These are phyloP conservation scores for Drosophila ogumai DNA, from an alignment of 1,140 invertebrate species.

Conservation along the genomic window DNA sequence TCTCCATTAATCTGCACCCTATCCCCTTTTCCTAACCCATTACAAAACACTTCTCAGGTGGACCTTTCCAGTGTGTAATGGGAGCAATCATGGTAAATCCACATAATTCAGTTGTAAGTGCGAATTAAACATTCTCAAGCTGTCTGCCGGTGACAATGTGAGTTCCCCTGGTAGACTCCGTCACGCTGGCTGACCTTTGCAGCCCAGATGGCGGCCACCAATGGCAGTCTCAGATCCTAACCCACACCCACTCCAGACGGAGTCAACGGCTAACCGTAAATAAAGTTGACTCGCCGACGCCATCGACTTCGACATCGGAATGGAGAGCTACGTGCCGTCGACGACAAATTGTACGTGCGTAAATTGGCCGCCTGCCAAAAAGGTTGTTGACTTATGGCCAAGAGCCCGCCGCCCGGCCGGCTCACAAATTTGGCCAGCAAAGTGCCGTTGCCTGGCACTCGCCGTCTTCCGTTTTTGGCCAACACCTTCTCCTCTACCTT, in stretches of 20 bases:
- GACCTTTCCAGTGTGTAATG: conserved; percentile 7
- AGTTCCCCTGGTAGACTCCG: conserved; percentile 10
- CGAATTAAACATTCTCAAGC: conserved; percentile 36
- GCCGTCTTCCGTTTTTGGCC: conserved; percentile 44
- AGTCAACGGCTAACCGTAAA: conserved; percentile 56
- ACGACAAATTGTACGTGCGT: conserved; percentile 77
- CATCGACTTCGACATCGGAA: conserved; percentile 23
- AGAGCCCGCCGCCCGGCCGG: conserved; percentile 36
- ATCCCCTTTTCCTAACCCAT: not conserved
- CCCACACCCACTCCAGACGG: conserved; percentile 19
- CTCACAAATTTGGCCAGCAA: conserved; percentile 55
- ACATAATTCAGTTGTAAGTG: conserved; percentile 33
- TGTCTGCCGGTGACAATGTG: conserved; percentile 21
- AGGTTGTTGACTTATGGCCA: conserved; percentile 77
- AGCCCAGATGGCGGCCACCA: conserved; percentile 8
- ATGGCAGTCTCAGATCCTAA: not conserved
- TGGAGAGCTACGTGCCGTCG: conserved; percentile 52
- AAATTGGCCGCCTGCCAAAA: conserved; percentile 74
- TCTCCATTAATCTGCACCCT: not conserved
- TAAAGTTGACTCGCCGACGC: conserved; percentile 47
- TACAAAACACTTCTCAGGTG: not conserved
- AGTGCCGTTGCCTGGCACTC: conserved; percentile 63
- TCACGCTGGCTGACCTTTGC: conserved; percentile 40
- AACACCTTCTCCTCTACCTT: conserved; percentile 1
- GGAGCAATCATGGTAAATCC: conserved; percentile 18